Conservation (phyloP, 1,140 invertebrate species). For the Belonocnema kinseyi region DNA sequence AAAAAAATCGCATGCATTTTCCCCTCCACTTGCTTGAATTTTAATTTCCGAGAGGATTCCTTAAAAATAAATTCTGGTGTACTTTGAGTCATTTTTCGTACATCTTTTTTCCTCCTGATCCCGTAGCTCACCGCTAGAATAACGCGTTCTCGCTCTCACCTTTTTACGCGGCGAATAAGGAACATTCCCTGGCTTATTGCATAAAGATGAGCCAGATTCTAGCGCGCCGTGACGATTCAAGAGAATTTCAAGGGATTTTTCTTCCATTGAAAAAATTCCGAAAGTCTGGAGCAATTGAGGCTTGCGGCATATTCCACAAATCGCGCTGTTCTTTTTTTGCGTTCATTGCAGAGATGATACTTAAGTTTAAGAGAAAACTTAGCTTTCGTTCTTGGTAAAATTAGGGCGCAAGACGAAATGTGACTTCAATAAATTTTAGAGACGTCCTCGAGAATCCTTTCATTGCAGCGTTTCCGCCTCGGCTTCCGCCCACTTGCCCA, state of each 20-base stretch:
- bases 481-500: constrained; percentile 23
- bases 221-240: neutral
- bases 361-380: neutral
- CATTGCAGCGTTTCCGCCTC: constrained; percentile 14
- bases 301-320: neutral
- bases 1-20: constrained; percentile 4
- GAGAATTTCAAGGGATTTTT: neutral
- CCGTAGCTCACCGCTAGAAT: constrained; percentile 1
- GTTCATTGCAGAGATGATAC: neutral
- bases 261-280: neutral
- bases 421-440: constrained; percentile 30
- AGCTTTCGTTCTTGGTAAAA: constrained; percentile 12
- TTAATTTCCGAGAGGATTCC: constrained; percentile 16
- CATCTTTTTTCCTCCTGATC: neutral
- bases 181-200: constrained; percentile 2
- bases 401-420: constrained; percentile 20
- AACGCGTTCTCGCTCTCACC: constrained; percentile 20
- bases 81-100: constrained; percentile 11
- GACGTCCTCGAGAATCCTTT: constrained; percentile 20
- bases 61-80: constrained; percentile 13
- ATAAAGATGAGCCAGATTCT: constrained; percentile 14
- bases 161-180: constrained; percentile 12
- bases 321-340: neutral
- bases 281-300: neutral
- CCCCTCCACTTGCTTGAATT: neutral